Evolutionary conservation across 2,797 vertebrate genomes (phyloP), one percentile per base, ranked within the genome.

Genomic region (Rhynchonycteris naso): DNA sequence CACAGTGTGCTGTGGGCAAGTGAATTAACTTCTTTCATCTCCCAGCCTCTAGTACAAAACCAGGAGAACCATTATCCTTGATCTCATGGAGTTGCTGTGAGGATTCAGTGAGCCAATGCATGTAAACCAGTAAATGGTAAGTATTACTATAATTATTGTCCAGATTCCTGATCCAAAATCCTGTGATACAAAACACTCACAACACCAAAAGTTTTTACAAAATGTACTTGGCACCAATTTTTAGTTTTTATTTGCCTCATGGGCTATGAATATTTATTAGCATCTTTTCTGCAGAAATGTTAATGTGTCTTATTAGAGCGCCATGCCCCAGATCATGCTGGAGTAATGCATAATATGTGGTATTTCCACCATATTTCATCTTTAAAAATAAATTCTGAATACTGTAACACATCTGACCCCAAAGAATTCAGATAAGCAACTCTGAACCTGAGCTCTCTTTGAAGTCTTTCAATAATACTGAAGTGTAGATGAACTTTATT

Each of bases 241-340:
- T 61, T 72, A 82, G 83, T 59, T 72, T 93, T 82, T 81, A 72
- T 92, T 87, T 78, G 66, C 33, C 52, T 63, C 14, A n/a, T 8
- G 66, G 75, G 59, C 83, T 84, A 52, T 69, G 47, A 95, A 72
- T 81, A 54, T 50, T 56, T 80, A 80, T 93, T 79, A 35, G 52
- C n/a, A n/a, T n/a, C 47, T 88, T 96, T 61, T 65, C 85, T 84
- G 38, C 38, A 78, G 61, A 95, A 80, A 83, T 58, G 47, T 59
- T 81, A 89, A 76, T 59, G 33, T 35, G 26, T 93, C 83, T 97
- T 75, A 93, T 84, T 79, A 33, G 12, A 24, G 38, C 43, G 3
- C 58, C 6, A 58, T 68, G n/a, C 58, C 68, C 91, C n/a, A 66
- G 91, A 87, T 19, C 63, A 5, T 2, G 16, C 54, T 68, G 58